Evolutionary conservation across 2,888 invertebrate species (phyloP).

Genomic region (Lydus trimaculatus): DNA sequence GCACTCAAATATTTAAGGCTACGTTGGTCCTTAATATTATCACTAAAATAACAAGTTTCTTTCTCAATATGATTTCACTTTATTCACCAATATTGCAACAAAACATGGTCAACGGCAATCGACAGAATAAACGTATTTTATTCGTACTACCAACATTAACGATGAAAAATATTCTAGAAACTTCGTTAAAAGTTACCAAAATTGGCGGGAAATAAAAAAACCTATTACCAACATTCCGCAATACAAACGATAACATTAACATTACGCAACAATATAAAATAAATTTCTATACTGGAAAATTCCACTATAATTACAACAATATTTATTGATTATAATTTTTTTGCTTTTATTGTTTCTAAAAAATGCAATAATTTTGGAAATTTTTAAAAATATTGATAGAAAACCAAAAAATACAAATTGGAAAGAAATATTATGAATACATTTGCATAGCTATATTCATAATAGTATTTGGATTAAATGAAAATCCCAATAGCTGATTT

Average conservation of each 20-base stretch:
- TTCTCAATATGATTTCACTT: neutral
- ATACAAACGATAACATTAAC: neutral
- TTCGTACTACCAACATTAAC: neutral
- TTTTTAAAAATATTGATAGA: no score
- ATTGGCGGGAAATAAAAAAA: neutral
- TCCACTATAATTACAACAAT: no score
- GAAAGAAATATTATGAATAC: no score
- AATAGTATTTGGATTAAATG: no score
- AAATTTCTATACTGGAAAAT: no score
- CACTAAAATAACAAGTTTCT: neutral
- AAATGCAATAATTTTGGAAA: no score
- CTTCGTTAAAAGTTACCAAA: neutral
- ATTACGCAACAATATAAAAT: neutral
- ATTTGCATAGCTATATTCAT: no score
- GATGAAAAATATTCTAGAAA: neutral
- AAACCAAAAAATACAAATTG: no score
- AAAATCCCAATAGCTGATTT: no score
- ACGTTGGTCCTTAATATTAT: neutral
- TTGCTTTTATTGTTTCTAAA: no score
- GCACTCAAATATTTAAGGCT: neutral
- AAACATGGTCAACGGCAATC: conserved; percentile 6
- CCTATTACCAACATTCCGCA: neutral
- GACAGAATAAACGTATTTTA: neutral
- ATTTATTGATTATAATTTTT: no score
- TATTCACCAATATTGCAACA: conserved; percentile 8